Conservation (phyloP, 2,888 invertebrate genomes). For the Tenthredo mesomela region DNA sequence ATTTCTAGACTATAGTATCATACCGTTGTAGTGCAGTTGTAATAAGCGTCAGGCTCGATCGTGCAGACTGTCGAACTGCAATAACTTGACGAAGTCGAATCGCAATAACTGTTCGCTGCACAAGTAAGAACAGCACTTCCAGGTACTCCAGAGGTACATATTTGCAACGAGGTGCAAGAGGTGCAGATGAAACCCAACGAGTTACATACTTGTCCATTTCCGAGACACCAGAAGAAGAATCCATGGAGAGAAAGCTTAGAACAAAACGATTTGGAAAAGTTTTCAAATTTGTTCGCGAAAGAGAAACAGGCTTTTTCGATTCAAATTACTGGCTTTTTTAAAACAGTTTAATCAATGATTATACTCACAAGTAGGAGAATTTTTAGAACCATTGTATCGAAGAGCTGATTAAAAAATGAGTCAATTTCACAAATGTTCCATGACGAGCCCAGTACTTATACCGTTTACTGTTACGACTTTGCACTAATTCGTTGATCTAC, state of each 20-base stretch:
- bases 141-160: conserved; percentile 1
- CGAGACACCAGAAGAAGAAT: conserved; percentile 29
- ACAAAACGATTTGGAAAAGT: background rate
- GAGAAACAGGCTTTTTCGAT: background rate
- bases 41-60: background rate
- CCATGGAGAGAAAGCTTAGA: conserved; percentile 4
- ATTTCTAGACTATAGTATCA: background rate
- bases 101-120: conserved; percentile 1
- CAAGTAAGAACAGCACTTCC: background rate
- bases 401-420: background rate
- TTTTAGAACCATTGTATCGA: conserved; percentile 4
- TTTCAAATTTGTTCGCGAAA: background rate
- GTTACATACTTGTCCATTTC: conserved; percentile 22
- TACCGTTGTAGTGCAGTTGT: conserved; percentile 24
- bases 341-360: background rate
- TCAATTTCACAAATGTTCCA: background rate
- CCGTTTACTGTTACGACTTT: background rate
- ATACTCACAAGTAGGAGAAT: background rate
- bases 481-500: conserved; percentile 6
- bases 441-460: background rate
- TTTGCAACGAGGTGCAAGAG: background rate
- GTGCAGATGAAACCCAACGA: conserved; percentile 32
- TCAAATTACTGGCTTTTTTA: background rate
- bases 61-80: conserved; percentile 16
- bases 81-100: conserved; percentile 2